phyloP scores from a whole-genome alignment of 1,140 invertebrate genomes.

The Oryzaephilus surinamensis region DNA sequence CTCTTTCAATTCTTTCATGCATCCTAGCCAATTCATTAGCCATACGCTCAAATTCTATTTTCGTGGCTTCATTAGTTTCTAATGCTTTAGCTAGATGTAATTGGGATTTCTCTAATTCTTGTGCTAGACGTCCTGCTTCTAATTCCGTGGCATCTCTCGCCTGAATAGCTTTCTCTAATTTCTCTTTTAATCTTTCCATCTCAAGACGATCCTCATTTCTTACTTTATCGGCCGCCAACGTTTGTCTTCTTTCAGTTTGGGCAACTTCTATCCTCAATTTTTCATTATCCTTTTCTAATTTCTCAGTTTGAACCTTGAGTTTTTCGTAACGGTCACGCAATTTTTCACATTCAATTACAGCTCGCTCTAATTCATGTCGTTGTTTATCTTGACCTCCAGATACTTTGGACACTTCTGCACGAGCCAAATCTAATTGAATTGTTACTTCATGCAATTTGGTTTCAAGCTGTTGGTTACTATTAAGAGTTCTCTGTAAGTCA shows the following conservation, averaged over 20 bases:
- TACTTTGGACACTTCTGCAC: constrained; percentile 64
- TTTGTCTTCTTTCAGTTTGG: constrained; percentile 53
- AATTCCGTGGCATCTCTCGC: constrained; percentile 70
- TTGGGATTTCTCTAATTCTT: constrained; percentile 78
- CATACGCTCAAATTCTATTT: constrained; percentile 75
- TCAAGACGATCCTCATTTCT: constrained; percentile 53
- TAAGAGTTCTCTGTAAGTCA: constrained; percentile 60
- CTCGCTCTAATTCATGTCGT: constrained; percentile 61
- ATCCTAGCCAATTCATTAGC: constrained; percentile 65
- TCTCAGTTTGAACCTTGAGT: constrained; percentile 56
- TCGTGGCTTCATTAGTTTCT: constrained; percentile 64
- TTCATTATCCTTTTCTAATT: constrained; percentile 63
- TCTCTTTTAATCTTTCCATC: constrained; percentile 72
- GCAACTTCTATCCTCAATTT: constrained; percentile 57
- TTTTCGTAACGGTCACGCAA: constrained; percentile 74
- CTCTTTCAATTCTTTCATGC: constrained; percentile 62
- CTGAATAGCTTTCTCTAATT: constrained; percentile 72
- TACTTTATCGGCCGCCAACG: constrained; percentile 48
- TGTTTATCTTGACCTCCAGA: constrained; percentile 64
- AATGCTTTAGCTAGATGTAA: constrained; percentile 69
- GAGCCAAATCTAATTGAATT: constrained; percentile 66
- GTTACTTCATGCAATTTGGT: constrained; percentile 66
- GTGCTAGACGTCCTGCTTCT: constrained; percentile 70
- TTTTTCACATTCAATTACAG: constrained; percentile 77
- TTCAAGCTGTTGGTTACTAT: constrained; percentile 58